These are phyloP conservation scores for Myotis lucifugus DNA, from an alignment of 2,113 vertebrate genomes.

Conservation along the genomic window DNA sequence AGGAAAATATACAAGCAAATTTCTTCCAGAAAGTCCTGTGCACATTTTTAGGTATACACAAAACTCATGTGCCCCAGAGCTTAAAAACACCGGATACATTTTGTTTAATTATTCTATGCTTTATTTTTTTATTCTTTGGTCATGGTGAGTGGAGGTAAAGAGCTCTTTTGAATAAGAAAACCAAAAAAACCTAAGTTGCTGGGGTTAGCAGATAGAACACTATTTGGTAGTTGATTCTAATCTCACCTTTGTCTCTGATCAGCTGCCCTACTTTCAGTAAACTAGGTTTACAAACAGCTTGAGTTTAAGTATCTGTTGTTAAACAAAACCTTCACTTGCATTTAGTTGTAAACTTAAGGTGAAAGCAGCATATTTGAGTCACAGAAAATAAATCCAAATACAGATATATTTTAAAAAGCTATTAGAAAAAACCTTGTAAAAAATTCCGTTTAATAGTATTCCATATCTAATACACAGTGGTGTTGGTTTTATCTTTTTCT, in stretches of 20 bases:
- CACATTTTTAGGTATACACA: not conserved
- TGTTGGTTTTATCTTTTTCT: slow-evolving; percentile 78
- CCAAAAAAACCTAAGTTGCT: not conserved
- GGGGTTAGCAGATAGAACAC: not conserved
- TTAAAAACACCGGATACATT: not conserved
- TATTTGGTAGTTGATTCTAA: not conserved
- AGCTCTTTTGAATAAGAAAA: not conserved
- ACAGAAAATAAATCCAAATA: slow-evolving; percentile 16
- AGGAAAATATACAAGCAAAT: not conserved
- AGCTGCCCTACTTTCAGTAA: not conserved
- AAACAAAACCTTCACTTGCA: too few relatives aligned
- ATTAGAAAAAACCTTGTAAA: slow-evolving; percentile 73
- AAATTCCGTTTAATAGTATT: slow-evolving; percentile 77
- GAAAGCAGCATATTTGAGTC: slow-evolving; percentile 6
- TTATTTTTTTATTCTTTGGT: not conserved
- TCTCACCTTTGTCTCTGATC: not conserved
- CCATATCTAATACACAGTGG: slow-evolving; percentile 70
- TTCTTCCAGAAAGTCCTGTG: not conserved
- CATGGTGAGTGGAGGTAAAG: not conserved
- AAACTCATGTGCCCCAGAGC: not conserved
- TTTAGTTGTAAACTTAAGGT: not conserved
- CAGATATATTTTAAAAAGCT: slow-evolving; percentile 65
- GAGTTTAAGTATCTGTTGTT: too few relatives aligned
- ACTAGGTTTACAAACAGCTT: not conserved
- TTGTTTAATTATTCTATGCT: not conserved